phyloP scores from a whole-genome alignment of 2,113 vertebrate genomes.

The Gymnocephalus cernua region DNA sequence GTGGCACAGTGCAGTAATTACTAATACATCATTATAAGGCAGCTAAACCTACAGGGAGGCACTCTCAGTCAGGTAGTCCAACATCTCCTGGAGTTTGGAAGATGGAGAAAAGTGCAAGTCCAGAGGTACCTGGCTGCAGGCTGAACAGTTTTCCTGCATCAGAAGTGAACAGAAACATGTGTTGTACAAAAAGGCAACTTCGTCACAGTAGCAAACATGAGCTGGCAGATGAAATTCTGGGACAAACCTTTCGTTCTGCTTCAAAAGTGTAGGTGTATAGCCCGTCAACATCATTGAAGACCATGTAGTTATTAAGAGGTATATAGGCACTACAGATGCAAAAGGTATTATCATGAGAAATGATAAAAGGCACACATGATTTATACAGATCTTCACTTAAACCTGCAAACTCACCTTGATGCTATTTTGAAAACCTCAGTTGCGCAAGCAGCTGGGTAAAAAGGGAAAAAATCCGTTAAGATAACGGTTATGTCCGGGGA shows the following conservation, averaged over 20 bases:
- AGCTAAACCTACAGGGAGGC: slow-evolving; percentile 89
- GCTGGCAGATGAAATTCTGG: background rate
- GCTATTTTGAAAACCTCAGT: slow-evolving; percentile 97
- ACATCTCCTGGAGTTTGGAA: slow-evolving; percentile 93
- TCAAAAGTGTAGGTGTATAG: slow-evolving; percentile 95
- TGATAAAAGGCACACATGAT: too few species aligned
- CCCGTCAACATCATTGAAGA: slow-evolving; percentile 95
- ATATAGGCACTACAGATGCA: slow-evolving; percentile 89
- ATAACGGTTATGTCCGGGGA: background rate
- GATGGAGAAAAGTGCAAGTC: slow-evolving; percentile 91
- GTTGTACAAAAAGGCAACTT: background rate
- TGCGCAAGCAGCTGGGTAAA: slow-evolving; percentile 89
- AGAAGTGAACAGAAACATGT: background rate
- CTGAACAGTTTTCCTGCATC: slow-evolving; percentile 81
- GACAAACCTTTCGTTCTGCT: slow-evolving; percentile 92
- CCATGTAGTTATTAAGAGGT: slow-evolving; percentile 95
- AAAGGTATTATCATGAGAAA: slow-evolving; percentile 3
- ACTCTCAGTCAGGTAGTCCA: slow-evolving; percentile 92
- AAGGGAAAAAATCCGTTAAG: background rate
- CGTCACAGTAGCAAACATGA: background rate
- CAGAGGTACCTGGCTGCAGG: slow-evolving; percentile 88
- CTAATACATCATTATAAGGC: background rate
- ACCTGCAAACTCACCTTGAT: slow-evolving; percentile 86
- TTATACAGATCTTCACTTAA: background rate
- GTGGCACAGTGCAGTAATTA: background rate